A percentile compares a stretch with the other conserved stretches of the same genome.
phyloP scores from a whole-genome alignment of 2,888 invertebrate genomes.

The Torymus texanus region DNA sequence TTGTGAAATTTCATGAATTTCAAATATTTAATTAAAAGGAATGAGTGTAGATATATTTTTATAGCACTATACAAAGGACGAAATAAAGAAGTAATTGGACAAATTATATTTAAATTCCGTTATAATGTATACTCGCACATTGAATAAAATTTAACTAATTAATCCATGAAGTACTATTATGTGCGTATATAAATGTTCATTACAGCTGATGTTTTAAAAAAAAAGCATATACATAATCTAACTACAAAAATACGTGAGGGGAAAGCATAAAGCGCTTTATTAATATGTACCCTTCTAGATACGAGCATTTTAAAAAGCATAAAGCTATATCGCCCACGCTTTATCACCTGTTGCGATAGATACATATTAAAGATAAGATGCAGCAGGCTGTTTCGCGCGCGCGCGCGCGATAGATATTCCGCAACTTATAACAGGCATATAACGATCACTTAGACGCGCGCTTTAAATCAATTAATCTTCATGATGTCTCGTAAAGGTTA shows the following conservation, averaged over 20 bases:
- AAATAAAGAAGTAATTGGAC: too few species aligned
- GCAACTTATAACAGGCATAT: neutral
- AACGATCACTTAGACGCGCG: neutral
- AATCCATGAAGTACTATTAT: too few species aligned
- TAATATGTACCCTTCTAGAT: neutral
- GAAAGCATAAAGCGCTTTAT: neutral
- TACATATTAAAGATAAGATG: neutral
- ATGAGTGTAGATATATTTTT: too few species aligned
- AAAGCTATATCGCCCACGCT: neutral
- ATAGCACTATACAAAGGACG: too few species aligned
- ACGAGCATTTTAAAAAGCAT: neutral
- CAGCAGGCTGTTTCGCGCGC: too few species aligned
- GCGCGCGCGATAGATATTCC: neutral
- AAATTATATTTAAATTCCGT: too few species aligned
- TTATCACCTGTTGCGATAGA: constrained; percentile 7
- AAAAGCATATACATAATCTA: neutral
- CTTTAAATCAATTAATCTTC: constrained; percentile 17
- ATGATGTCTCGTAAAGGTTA: constrained; percentile 6
- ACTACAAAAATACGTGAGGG: neutral
- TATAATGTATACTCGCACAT: too few species aligned
- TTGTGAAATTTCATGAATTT: too few species aligned
- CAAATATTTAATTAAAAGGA: too few species aligned
- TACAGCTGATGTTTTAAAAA: too few species aligned
- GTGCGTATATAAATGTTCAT: too few species aligned
- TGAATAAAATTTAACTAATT: too few species aligned